A percentile compares a stretch with the other conserved stretches of the same genome.
These are phyloP conservation scores for Aproaerema taeniolella DNA, from an alignment of 2,888 invertebrate genomes.

Conservation along the genomic window DNA sequence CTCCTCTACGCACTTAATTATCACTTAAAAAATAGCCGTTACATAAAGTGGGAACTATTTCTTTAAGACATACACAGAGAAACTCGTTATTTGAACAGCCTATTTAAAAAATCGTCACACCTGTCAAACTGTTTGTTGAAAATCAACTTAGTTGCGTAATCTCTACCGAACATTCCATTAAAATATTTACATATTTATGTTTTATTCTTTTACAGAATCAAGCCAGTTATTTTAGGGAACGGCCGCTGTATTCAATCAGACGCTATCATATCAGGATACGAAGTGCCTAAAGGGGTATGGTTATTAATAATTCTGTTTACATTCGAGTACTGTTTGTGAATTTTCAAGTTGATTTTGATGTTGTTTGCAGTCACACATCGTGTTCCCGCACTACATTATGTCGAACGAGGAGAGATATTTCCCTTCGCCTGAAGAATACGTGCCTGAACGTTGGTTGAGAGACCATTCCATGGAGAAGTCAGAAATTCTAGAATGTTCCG, in stretches of 20 bases:
- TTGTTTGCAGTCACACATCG: conserved; percentile 83
- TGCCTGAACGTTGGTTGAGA: conserved; percentile 89
- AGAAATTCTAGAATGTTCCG: neutral
- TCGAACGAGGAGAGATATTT: conserved; percentile 85
- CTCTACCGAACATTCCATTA: neutral
- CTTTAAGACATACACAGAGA: conserved; percentile 5
- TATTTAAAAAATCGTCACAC: neutral
- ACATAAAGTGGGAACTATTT: conserved; percentile 2
- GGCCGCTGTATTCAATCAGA: conserved; percentile 86
- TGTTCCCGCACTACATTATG: conserved; percentile 87
- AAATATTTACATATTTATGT: conserved; percentile 4
- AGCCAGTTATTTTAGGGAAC: conserved; percentile 89
- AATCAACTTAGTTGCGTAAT: neutral
- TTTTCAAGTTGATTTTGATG: neutral
- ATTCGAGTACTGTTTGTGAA: neutral
- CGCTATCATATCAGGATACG: conserved; percentile 85
- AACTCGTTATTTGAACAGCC: conserved; percentile 10
- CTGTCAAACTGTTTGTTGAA: neutral
- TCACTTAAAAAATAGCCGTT: neutral
- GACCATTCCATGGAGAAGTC: conserved; percentile 36
- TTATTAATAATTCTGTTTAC: conserved; percentile 11
- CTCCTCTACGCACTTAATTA: conserved; percentile 7
- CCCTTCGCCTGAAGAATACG: conserved; percentile 81
- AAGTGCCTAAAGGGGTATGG: conserved; percentile 88
- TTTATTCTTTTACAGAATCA: conserved; percentile 76